These are phyloP conservation scores for Drosophila bocqueti DNA, from an alignment of 1,140 invertebrate species.

Conservation along the genomic window DNA sequence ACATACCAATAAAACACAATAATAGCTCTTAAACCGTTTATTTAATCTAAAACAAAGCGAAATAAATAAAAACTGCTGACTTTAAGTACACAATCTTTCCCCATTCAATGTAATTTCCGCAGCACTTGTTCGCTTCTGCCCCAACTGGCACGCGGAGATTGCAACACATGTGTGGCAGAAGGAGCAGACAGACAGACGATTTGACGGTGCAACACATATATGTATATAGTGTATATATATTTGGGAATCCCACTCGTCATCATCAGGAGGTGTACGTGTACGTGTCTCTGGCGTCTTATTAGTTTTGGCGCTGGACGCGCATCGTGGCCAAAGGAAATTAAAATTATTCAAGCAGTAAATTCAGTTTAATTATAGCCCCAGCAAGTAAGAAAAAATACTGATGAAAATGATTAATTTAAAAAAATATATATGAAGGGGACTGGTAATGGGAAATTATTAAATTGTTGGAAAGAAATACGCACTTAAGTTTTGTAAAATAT, in stretches of 20 bases:
- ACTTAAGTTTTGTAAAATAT: background rate
- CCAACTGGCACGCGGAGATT: conserved; percentile 50
- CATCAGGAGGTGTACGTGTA: conserved; percentile 32
- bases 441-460: background rate
- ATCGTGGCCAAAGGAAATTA: conserved; percentile 69
- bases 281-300: conserved; percentile 52
- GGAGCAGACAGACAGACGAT: conserved; percentile 3
- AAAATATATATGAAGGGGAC: background rate
- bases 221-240: background rate
- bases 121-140: conserved; percentile 6
- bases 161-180: conserved; percentile 50
- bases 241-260: conserved; percentile 35
- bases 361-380: conserved; percentile 61
- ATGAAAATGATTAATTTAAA: too few relatives aligned
- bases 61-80: background rate
- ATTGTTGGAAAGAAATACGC: too few relatives aligned
- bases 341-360: conserved; percentile 75
- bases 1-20: background rate
- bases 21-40: background rate
- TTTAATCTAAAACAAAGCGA: background rate
- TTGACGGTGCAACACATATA: conserved; percentile 18
- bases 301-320: conserved; percentile 57
- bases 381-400: conserved; percentile 1
- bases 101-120: conserved; percentile 43
- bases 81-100: conserved; percentile 1